Conservation (phyloP, 1,140 invertebrate species). For the Agrypnia vestita region DNA sequence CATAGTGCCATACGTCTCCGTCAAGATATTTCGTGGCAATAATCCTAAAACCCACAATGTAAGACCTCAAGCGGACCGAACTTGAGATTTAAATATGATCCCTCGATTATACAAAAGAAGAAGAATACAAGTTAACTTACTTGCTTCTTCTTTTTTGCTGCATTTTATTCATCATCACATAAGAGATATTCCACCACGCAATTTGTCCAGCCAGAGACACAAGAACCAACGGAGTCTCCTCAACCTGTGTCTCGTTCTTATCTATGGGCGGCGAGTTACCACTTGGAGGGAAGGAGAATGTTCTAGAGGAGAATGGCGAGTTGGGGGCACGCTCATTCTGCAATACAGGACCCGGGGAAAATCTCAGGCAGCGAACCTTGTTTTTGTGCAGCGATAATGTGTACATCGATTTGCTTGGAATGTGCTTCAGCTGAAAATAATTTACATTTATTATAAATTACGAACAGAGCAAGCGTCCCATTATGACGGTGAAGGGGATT, state of each 20-base stretch:
- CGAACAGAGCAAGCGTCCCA: no score
- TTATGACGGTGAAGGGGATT: no score
- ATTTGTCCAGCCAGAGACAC: slow-evolving; percentile 57
- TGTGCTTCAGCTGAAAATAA: slow-evolving; percentile 52
- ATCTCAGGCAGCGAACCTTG: slow-evolving; percentile 49
- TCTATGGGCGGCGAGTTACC: neutral
- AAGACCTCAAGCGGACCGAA: no score
- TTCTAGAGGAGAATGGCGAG: neutral
- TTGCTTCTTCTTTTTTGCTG: slow-evolving; percentile 32
- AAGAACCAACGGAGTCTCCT: slow-evolving; percentile 46
- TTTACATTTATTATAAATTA: slow-evolving; percentile 33
- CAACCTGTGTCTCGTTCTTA: neutral
- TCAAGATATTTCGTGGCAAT: no score
- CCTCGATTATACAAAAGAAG: neutral
- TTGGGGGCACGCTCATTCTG: neutral
- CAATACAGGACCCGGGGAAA: slow-evolving; percentile 46
- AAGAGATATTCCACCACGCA: slow-evolving; percentile 53
- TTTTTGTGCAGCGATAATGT: slow-evolving; percentile 43
- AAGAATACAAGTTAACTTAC: slow-evolving; percentile 19
- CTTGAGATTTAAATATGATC: neutral
- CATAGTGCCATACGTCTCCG: no score
- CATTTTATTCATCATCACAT: slow-evolving; percentile 24
- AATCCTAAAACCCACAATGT: no score
- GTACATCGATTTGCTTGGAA: slow-evolving; percentile 38
- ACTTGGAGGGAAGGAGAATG: slow-evolving; percentile 17